Evolutionary conservation across 2,888 invertebrate genomes (phyloP), one percentile per base, ranked within the genome.

Genomic region (Brenthis daphne): DNA sequence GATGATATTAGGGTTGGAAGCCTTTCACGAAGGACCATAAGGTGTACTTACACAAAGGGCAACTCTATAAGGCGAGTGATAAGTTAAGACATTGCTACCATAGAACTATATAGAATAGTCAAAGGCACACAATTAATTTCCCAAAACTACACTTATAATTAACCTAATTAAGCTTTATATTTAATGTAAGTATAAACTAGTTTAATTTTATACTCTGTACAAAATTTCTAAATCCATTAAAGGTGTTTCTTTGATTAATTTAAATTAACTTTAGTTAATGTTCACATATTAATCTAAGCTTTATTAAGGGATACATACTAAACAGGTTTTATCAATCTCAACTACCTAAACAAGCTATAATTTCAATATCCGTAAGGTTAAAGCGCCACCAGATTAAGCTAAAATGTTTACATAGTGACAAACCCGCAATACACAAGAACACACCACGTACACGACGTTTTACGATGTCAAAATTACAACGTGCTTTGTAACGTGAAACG

Each of bases 21-120:
- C 47, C 43, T 58, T 24, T 58, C 20, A 14, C 14, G 20, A 14
- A 24, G 47, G 37, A 2, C 37, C 47, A 20, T 24, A 58, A 58
- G 47, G 47, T 58, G 24, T 47, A 57, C 20, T 57, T 57, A 20
- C 20, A 57, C 47, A 47, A 57, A 57, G 57, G 57, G 14, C 14
- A 24, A 8, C 24, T 47, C 47, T 58, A 14, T 58, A 47, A 58
- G 57, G 14, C 47, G 24, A 14, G 47, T 58, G 24, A 58, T 58
- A 58, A 58, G 48, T 58, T 47, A 3, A 58, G 13, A 24, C 47
- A 48, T 47, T 48, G 57, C 24, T 47, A 14, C 47, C 37, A 12
- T 57, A 47, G 13, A 47, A 58, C 8, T 24, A 24, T 13, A 47
- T 43, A 20, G 47, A 33, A 13, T 56, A 56, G 8, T 29, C 24